Evolutionary conservation across 2,113 vertebrate genomes (phyloP), one percentile per base, ranked within the genome.

Genomic region (Nicator chloris): DNA sequence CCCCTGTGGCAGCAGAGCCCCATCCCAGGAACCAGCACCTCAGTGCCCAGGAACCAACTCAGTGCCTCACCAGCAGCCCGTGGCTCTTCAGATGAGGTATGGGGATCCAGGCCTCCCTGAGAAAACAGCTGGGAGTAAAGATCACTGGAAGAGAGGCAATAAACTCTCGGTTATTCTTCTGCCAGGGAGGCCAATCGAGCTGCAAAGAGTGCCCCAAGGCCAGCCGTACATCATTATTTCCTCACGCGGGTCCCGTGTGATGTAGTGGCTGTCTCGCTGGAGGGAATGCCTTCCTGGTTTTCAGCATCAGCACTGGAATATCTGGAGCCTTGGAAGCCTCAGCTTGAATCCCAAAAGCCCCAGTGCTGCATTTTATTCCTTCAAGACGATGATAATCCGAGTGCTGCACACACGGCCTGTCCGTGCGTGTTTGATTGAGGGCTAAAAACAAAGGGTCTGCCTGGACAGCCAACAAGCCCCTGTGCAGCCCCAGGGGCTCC

Each of bases 161-260:
- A 92, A 95, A 96, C 69, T 82, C 96, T 70, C 30, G 0, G 89
- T 95, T 95, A 87, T 95, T 89, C 94, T 76, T 71, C 95, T 95
- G 95, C 89, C 81, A 60, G 66, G 47, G 95, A 96, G 95, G 94
- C 96, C 88, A 90, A 92, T 92, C 80, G 47, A 94, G 94, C 96
- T 96, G 95, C 96, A 93, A 77, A 88, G 96, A 89, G 83, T 10
- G 92, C 95, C 96, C 66, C 86, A 82, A 89, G 93, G 95, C 27
- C 95, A 37, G 91, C 44, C 10, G 83, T 95, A 95, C 93, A 95
- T 97, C 96, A 96, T 91, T 68, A 53, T 91, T 95, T 82, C 89
- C 33, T 37, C 11, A 2, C 5, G 1, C 10, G 2, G 24, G 82
- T 68, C 86, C 94, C 11, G 9, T n/a, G 12, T 68, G 95, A 75